Evolutionary conservation across 2,888 invertebrate species (phyloP), one percentile per base, ranked within the genome.

Genomic region (Nineta flava): DNA sequence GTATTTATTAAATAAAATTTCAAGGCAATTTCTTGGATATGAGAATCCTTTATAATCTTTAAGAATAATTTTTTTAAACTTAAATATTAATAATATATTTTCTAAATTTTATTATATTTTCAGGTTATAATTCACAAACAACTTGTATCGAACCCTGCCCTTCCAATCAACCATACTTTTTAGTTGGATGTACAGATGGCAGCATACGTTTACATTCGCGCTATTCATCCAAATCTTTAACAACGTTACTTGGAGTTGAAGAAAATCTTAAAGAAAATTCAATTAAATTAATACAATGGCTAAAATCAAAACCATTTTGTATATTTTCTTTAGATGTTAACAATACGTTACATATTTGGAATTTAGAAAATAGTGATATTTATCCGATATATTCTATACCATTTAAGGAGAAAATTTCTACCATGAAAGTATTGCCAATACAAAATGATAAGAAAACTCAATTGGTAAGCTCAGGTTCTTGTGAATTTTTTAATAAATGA

Each of bases 291-390:
- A 57, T 76, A 7, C 70, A 71, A 56, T 75, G 75, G 75, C 75
- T 74, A 1, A 65, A 61, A 47, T 67, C 69, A 12, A 70, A 67
- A 57, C 73, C 75, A 1, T 70, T 71, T 51, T 64, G 69, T 16
- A 64, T 76, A 56, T 75, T 70, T 55, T 64, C 67, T 13, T 62
- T 72, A 52, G 73, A 74, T 57, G 57, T 60, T 19, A 55, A 51
- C 38, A 69, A 64, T 55, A 68, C 66, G 34, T 63, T 76, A 42
- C 67, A 73, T 51, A 59, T 74, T 35, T 76, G 76, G 75, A 67
- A 76, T 59, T 61, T 76, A 53, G 64, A 64, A 48, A 63, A 62
- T 45, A 73, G 71, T 54, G 74, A 74, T 56, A 65, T 71, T 54
- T 63, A 63, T 53, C 75, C 75, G 1, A 59, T 64, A 21, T 61